Conservation (phyloP, 64 coral and sea anemone genomes). For the Montipora capricornis region DNA sequence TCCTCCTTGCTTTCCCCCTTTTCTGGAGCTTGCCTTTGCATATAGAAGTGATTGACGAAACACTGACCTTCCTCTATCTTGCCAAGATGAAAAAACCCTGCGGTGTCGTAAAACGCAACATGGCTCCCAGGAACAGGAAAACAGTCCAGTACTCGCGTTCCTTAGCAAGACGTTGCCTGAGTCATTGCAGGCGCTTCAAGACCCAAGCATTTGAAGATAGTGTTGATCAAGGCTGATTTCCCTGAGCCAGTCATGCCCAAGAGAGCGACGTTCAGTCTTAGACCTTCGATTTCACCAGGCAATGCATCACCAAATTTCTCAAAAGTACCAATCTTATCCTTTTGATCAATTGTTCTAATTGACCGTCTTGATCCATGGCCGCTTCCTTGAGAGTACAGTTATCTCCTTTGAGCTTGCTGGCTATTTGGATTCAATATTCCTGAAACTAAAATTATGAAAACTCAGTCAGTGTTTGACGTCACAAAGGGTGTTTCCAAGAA, state of each 20-base stretch:
- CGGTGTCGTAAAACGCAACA: constrained; percentile 69
- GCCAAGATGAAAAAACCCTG: constrained; percentile 80
- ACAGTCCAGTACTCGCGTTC: constrained; percentile 59
- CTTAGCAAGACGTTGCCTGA: constrained; percentile 62
- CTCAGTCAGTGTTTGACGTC: too few relatives aligned
- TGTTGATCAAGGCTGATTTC: constrained; percentile 88
- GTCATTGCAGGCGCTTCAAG: constrained; percentile 11
- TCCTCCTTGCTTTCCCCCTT: too few relatives aligned
- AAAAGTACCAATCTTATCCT: neutral
- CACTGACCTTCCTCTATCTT: constrained; percentile 6
- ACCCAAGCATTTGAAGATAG: constrained; percentile 60
- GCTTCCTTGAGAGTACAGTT: neutral
- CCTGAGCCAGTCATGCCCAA: constrained; percentile 82
- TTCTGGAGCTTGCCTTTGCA: too few relatives aligned
- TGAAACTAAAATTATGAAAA: too few relatives aligned
- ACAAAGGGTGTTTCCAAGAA: too few relatives aligned
- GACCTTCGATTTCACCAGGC: constrained; percentile 72
- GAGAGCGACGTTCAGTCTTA: constrained; percentile 59
- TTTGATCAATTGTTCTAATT: neutral
- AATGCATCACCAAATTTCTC: constrained; percentile 58
- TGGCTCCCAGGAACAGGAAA: constrained; percentile 19
- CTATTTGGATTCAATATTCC: too few relatives aligned
- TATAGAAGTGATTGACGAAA: neutral
- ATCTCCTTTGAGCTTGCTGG: too few relatives aligned
- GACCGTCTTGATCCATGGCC: neutral